phyloP scores from a whole-genome alignment of 2,888 invertebrate species.

The Frankliniella intonsa region DNA sequence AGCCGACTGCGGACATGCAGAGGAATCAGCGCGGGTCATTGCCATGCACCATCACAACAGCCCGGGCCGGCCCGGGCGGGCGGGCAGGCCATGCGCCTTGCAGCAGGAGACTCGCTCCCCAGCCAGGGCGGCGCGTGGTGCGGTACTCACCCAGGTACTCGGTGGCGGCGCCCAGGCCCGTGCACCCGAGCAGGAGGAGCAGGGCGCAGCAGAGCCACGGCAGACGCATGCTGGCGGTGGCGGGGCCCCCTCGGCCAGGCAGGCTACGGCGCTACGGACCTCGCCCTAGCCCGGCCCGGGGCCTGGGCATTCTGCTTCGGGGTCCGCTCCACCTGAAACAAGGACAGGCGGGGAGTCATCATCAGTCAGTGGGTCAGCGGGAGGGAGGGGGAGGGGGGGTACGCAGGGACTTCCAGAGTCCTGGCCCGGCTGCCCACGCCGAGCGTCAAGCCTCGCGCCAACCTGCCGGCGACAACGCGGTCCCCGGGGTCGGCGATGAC shows the following conservation, averaged over 20 bases:
- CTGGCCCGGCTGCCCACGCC: neutral
- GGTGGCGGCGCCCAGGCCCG: neutral
- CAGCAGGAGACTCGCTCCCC: no score
- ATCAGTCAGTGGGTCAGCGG: neutral
- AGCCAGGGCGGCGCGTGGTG: no score
- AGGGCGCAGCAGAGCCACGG: neutral
- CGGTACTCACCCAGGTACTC: no score
- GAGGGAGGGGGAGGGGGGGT: no score
- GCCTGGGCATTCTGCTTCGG: neutral
- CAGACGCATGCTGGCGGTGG: neutral
- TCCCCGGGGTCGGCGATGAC: no score
- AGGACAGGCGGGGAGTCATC: neutral
- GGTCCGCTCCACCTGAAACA: neutral
- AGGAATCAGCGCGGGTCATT: no score
- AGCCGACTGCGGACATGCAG: no score
- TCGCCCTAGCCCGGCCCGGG: neutral
- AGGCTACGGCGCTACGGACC: neutral
- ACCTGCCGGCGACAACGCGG: neutral
- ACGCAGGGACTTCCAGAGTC: no score
- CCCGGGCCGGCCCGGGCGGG: no score
- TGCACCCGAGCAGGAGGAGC: neutral
- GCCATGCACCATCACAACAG: no score
- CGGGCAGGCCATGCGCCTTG: no score
- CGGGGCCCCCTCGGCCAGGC: neutral
- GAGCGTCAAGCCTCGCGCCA: neutral